Evolutionary conservation across 2,797 vertebrate species (phyloP).

Genomic region (Erpetoichthys calabaricus): DNA sequence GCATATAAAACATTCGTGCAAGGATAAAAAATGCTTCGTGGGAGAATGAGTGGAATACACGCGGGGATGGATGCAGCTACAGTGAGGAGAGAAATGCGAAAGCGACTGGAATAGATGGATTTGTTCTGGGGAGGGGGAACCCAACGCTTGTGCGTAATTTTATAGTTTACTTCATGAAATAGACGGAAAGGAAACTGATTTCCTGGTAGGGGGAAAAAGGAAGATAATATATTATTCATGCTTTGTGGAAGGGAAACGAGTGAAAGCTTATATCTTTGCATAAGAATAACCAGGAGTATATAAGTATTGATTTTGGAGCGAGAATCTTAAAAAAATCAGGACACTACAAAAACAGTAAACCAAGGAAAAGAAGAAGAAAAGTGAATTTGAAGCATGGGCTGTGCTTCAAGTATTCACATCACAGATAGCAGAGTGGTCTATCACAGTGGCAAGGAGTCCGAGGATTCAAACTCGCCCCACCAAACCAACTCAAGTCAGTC

Average conservation of each 20-base stretch:
- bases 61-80: too few relatives aligned
- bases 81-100: too few relatives aligned
- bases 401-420: slow-evolving; percentile 92
- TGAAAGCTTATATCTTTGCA: slow-evolving; percentile 34
- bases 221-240: slow-evolving; percentile 43
- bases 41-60: too few relatives aligned
- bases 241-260: slow-evolving; percentile 38
- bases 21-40: too few relatives aligned
- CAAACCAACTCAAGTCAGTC: slow-evolving; percentile 65
- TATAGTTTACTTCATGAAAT: slow-evolving; percentile 49
- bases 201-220: slow-evolving; percentile 41
- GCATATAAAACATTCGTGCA: too few relatives aligned
- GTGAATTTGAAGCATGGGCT: slow-evolving; percentile 80
- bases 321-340: slow-evolving; percentile 17
- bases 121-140: slow-evolving; percentile 22
- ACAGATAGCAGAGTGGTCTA: slow-evolving; percentile 76
- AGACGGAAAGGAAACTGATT: slow-evolving; percentile 48
- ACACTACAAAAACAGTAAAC: slow-evolving; percentile 12
- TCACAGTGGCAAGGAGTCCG: slow-evolving; percentile 80
- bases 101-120: slow-evolving; percentile 30
- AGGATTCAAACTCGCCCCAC: slow-evolving; percentile 76
- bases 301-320: too few relatives aligned
- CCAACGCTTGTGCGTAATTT: slow-evolving; percentile 27
- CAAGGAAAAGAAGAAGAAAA: slow-evolving; percentile 4
- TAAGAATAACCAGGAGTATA: too few relatives aligned